Percentiles rank a stretch among this genome's conserved stretches.
Evolutionary conservation across 1,140 invertebrate genomes (phyloP).

Genomic region (Drosophila lacteicornis): DNA sequence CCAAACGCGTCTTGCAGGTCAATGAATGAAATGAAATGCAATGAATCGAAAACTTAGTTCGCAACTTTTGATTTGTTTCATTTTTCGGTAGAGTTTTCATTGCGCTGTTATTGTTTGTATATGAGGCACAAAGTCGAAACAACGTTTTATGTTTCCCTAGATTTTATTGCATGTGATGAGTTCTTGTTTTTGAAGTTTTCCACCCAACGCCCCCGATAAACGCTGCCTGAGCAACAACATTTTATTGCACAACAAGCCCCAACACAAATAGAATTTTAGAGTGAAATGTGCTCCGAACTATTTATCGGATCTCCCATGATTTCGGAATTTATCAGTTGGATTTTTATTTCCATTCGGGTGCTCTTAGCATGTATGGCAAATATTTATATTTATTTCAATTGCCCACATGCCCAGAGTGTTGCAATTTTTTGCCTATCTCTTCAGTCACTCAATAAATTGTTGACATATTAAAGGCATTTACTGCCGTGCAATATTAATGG

Average conservation of each 20-base stretch:
- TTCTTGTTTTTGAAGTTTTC: slow-evolving; percentile 46
- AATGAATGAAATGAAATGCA: slow-evolving; percentile 44
- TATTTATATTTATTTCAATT: slow-evolving; percentile 54
- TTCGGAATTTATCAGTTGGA: slow-evolving; percentile 12
- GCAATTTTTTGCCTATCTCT: slow-evolving; percentile 1
- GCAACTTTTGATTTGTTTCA: slow-evolving; percentile 26
- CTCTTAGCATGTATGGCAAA: slow-evolving; percentile 1
- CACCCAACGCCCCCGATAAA: neutral
- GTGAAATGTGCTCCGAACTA: slow-evolving; percentile 14
- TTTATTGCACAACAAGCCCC: slow-evolving; percentile 40
- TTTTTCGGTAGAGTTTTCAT: slow-evolving; percentile 40
- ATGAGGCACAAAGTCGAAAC: slow-evolving; percentile 28
- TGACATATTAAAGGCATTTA: slow-evolving; percentile 42
- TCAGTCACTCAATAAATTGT: slow-evolving; percentile 39
- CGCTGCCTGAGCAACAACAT: slow-evolving; percentile 40
- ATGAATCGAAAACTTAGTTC: slow-evolving; percentile 22
- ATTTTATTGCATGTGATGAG: slow-evolving; percentile 65
- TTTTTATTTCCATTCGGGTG: slow-evolving; percentile 10
- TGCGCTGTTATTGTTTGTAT: slow-evolving; percentile 30
- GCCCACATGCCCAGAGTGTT: slow-evolving; percentile 20
- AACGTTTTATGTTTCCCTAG: slow-evolving; percentile 36
- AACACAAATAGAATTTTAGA: slow-evolving; percentile 22
- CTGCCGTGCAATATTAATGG: slow-evolving; percentile 46
- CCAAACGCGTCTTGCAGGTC: slow-evolving; percentile 97
- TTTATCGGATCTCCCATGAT: slow-evolving; percentile 4